These are phyloP conservation scores for Idaea aversata DNA, from an alignment of 2,888 invertebrate species.

Conservation along the genomic window DNA sequence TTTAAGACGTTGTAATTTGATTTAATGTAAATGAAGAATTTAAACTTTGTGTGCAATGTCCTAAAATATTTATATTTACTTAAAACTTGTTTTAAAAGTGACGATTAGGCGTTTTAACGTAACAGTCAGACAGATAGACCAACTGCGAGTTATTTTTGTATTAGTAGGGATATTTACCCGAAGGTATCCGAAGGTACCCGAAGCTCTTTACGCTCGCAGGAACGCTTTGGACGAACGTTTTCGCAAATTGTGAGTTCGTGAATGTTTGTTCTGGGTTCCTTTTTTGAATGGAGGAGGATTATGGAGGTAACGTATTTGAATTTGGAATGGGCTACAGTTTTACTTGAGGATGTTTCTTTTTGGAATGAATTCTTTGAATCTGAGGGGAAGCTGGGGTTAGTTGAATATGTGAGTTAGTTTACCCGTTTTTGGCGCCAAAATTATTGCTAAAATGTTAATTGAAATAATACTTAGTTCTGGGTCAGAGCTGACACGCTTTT, in stretches of 20 bases:
- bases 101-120: no score
- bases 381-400: neutral
- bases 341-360: slow-evolving; percentile 3
- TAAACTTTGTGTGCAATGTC: no score
- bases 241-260: slow-evolving; percentile 57
- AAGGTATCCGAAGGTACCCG: slow-evolving; percentile 43
- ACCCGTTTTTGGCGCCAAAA: neutral
- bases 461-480: no score
- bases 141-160: no score
- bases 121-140: no score
- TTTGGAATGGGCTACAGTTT: slow-evolving; percentile 1
- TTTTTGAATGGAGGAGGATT: neutral
- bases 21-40: no score
- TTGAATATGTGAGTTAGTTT: neutral
- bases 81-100: no score
- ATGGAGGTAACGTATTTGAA: neutral
- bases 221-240: slow-evolving; percentile 50
- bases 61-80: no score
- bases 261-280: slow-evolving; percentile 4
- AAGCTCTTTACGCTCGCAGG: slow-evolving; percentile 46
- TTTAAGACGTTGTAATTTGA: no score
- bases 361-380: neutral
- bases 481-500: no score
- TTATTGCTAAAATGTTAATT: neutral
- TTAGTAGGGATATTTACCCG: neutral